phyloP scores from a whole-genome alignment of 2,888 invertebrate genomes.

The Dasypolia templi region DNA sequence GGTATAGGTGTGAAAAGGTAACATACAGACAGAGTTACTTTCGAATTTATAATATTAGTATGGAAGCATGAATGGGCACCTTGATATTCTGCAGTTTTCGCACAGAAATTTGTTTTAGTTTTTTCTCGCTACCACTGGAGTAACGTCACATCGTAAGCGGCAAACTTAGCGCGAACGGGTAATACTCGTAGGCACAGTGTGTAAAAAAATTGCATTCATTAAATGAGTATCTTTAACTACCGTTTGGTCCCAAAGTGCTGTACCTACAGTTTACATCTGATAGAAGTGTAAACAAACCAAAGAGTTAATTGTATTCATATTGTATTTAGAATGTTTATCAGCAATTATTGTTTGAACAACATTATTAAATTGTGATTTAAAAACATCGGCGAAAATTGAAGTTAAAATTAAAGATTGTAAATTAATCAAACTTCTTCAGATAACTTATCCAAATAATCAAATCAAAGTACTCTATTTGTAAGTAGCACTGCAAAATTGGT shows the following conservation, averaged over 20 bases:
- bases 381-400: background rate
- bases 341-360: background rate
- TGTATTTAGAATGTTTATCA: background rate
- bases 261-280: background rate
- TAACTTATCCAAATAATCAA: background rate
- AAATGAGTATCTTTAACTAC: slow-evolving; percentile 24
- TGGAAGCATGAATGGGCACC: too few species aligned
- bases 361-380: background rate
- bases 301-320: background rate
- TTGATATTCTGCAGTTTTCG: too few species aligned
- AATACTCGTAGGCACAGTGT: slow-evolving; percentile 8
- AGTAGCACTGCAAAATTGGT: background rate
- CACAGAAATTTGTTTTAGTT: too few species aligned
- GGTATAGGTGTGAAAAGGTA: too few species aligned
- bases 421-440: too few species aligned
- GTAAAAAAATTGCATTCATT: slow-evolving; percentile 29
- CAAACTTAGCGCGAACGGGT: too few species aligned
- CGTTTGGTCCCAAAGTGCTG: background rate
- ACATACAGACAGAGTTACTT: too few species aligned
- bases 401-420: background rate
- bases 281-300: background rate
- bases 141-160: too few species aligned
- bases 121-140: too few species aligned
- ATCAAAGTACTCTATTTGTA: background rate
- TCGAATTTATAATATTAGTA: too few species aligned